A percentile compares a stretch with the other conserved stretches of the same genome.
phyloP scores from a whole-genome alignment of 2,797 vertebrate genomes.

The Peromyscus eremicus region DNA sequence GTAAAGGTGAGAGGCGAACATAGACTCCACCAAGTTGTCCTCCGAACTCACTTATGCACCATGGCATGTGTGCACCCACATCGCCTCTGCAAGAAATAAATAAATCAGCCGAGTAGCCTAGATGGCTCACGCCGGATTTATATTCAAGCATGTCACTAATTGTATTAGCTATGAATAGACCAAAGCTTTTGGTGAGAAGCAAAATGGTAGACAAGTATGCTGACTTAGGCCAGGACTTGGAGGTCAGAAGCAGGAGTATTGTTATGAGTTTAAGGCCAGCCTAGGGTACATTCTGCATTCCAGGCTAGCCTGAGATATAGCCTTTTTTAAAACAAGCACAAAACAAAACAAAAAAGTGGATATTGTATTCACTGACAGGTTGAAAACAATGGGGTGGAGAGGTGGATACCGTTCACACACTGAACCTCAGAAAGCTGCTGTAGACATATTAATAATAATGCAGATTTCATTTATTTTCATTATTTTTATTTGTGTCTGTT shows the following conservation, averaged over 20 bases:
- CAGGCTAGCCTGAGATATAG: background rate
- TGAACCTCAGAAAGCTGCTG: background rate
- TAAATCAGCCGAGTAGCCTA: background rate
- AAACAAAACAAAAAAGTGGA: background rate
- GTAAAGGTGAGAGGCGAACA: background rate
- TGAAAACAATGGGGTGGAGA: background rate
- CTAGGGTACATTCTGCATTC: background rate
- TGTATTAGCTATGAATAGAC: background rate
- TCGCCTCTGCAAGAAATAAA: background rate
- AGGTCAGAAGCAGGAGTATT: background rate
- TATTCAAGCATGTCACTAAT: background rate
- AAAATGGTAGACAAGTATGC: background rate
- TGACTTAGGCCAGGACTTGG: background rate
- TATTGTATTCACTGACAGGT: background rate
- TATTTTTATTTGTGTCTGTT: background rate
- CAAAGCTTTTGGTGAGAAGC: background rate
- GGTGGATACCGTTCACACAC: background rate
- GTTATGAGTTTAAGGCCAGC: background rate
- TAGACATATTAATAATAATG: background rate
- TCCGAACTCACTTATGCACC: too few relatives aligned
- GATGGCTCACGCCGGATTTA: background rate
- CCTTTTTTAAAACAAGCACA: background rate
- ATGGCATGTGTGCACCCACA: background rate
- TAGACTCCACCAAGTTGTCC: background rate
- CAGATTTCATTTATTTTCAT: background rate